A percentile compares a stretch with the other conserved stretches of the same genome.
phyloP scores from a whole-genome alignment of 2,888 invertebrate species.

The Andrena marginata region DNA sequence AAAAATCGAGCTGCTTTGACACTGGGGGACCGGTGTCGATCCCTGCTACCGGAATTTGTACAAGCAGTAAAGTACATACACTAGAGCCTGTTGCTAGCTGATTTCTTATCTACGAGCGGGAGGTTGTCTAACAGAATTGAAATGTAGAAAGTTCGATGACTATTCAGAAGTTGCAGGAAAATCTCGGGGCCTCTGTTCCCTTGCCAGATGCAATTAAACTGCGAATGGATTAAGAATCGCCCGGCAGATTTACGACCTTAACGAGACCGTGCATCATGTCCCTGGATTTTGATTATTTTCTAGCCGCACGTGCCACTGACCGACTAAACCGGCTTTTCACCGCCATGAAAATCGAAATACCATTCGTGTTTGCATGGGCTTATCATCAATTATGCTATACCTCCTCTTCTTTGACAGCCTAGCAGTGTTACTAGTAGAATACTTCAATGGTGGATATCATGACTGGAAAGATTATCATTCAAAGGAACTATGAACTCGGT shows the following conservation, averaged over 20 bases:
- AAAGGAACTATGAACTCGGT: neutral
- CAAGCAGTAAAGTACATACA: neutral
- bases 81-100: slow-evolving; percentile 1
- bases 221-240: slow-evolving; percentile 17
- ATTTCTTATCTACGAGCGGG: slow-evolving; percentile 4
- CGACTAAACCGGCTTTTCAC: slow-evolving; percentile 53
- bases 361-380: slow-evolving; percentile 16
- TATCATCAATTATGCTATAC: neutral
- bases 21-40: slow-evolving; percentile 13
- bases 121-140: slow-evolving; percentile 5
- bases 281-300: slow-evolving; percentile 32
- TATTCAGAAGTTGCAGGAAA: too few species aligned
- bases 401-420: neutral
- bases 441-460: neutral
- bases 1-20: slow-evolving; percentile 46
- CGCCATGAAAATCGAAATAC: slow-evolving; percentile 5
- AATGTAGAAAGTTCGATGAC: neutral
- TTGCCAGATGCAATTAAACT: slow-evolving; percentile 32
- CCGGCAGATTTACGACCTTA: slow-evolving; percentile 36
- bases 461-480: neutral
- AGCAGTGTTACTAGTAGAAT: neutral
- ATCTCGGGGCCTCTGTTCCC: slow-evolving; percentile 5
- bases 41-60: slow-evolving; percentile 39
- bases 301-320: slow-evolving; percentile 53
- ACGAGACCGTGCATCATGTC: slow-evolving; percentile 12